Conservation (phyloP, 53 echinoderm and acorn worm species). For the Paelopatides confundens region DNA sequence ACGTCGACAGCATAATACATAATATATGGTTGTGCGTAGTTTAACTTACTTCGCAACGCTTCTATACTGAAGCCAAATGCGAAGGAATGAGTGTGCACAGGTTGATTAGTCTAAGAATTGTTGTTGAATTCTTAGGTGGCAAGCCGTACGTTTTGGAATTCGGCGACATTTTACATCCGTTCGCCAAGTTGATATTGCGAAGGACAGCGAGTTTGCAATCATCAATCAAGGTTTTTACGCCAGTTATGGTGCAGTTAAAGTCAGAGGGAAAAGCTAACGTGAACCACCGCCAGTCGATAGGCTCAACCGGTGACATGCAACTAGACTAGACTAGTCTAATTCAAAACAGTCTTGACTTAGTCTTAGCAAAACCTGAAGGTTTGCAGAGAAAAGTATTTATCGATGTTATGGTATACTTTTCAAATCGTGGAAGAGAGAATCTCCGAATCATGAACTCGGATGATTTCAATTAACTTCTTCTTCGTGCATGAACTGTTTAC, state of each 20-base stretch:
- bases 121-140: too few relatives aligned
- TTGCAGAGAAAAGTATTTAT: slow-evolving; percentile 64
- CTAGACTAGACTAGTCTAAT: too few relatives aligned
- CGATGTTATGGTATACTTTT: slow-evolving; percentile 68
- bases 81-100: slow-evolving; percentile 51
- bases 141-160: slow-evolving; percentile 48
- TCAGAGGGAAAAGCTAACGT: slow-evolving; percentile 44
- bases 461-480: slow-evolving; percentile 53
- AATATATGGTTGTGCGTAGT: too few relatives aligned
- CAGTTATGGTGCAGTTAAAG: slow-evolving; percentile 48
- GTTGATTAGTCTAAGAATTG: too few relatives aligned
- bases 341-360: slow-evolving; percentile 13
- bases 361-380: slow-evolving; percentile 40
- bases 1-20: too few relatives aligned
- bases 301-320: slow-evolving; percentile 1
- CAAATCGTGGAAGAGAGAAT: slow-evolving; percentile 64
- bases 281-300: slow-evolving; percentile 4
- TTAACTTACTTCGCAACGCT: too few relatives aligned
- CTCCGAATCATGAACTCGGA: slow-evolving; percentile 39
- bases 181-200: slow-evolving; percentile 2
- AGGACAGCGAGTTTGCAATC: slow-evolving; percentile 24
- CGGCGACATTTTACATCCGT: slow-evolving; percentile 42
- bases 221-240: slow-evolving; percentile 15
- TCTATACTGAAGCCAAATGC: too few relatives aligned
- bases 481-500: too few relatives aligned